phyloP scores from a whole-genome alignment of 2,113 vertebrate genomes.

The Dasyurus viverrinus region DNA sequence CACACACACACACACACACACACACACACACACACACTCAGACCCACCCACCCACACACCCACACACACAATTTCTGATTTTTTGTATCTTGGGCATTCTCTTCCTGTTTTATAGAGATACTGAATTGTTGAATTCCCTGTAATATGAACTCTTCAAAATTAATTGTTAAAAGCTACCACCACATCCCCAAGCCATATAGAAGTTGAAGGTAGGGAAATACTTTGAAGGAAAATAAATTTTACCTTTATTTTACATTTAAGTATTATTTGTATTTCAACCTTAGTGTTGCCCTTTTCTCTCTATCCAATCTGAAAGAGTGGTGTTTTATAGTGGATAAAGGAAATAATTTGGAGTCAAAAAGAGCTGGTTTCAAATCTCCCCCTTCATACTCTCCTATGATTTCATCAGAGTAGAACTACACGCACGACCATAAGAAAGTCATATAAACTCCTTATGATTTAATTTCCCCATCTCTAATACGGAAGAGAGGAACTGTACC shows the following conservation, averaged over 20 bases:
- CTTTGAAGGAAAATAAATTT: background rate
- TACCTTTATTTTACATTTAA: too few species aligned
- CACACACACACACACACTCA: too few species aligned
- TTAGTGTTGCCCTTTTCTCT: background rate
- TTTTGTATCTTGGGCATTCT: background rate
- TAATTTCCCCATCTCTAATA: background rate
- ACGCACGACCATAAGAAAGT: background rate
- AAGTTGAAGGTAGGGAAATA: background rate
- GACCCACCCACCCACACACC: too few species aligned
- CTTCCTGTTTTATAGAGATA: background rate
- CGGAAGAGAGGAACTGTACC: background rate
- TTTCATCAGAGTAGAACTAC: background rate
- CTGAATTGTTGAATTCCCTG: background rate
- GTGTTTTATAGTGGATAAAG: background rate
- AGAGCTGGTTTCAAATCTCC: background rate
- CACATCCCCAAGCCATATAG: background rate
- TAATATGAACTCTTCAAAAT: background rate
- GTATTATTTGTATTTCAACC: background rate
- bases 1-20: too few species aligned
- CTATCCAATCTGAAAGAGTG: background rate
- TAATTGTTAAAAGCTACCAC: background rate
- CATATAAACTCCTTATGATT: background rate
- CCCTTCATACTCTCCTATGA: background rate
- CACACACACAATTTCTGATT: background rate
- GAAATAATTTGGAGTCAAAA: background rate